Base-by-base conservation (phyloP, 92 coral and sea anemone species). In the Montipora capitata region DNA sequence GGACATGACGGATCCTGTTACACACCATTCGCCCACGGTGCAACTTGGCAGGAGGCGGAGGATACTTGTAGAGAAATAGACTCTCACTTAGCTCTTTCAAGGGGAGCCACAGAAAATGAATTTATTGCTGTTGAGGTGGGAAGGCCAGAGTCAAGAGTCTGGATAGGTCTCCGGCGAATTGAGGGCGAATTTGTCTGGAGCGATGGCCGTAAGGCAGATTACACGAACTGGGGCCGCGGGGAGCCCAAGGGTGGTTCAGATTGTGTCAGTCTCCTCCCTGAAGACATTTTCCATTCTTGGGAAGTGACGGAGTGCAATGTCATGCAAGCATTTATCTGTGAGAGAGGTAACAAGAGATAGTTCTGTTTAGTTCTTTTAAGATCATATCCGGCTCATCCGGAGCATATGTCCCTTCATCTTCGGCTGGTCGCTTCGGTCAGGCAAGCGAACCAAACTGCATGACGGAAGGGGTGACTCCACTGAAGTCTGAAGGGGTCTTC, bases 81-180 rank as follows among this genome's bases (percentile, higher is more conserved):
- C n/a, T 88, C 93, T 45, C 91, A 92, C 84, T 81, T 92, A 65
- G 93, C 85, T 11, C 82, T 83, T 16, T 89, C 91, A 42, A 64
- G 70, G 40, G 70, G 84, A 17, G 66, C 27, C 14, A 40, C 41
- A 5, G 95, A 89, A 81, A 91, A 92, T 65, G 84, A 52, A 41
- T 92, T 92, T 66, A 80, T 89, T 18, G 92, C 93, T 9, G 76
- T 18, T 59, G 93, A 92, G 52, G 87, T 92, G 4, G 93, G 87
- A 12, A 80, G 88, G 16, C 95, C 95, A 12, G 93, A 89, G 68
- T 62, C 82, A 65, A 15, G 84, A 17, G 93, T 92, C 11, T 92
- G 95, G 95, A 92, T 92, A n/a, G 95, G 95, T 49, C 89, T 89
- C 14, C 88, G 87, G 64, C 78, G 95, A 51, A 73, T 71, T 0